phyloP scores from a whole-genome alignment of 1,140 invertebrate species.

The Oryzaephilus surinamensis region DNA sequence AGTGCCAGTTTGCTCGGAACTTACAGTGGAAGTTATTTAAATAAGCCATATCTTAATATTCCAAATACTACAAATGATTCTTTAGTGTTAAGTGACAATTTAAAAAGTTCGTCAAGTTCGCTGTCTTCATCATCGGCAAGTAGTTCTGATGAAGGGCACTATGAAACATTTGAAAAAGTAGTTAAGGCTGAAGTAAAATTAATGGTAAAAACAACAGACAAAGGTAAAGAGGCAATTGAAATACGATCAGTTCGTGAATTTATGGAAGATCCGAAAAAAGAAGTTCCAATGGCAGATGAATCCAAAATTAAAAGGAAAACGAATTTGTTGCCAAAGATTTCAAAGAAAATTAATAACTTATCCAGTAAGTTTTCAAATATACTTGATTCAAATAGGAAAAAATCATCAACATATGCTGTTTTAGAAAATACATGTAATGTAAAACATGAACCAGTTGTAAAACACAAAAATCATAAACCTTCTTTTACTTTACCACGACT shows the following conservation, averaged over 20 bases:
- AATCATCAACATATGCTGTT: too few species aligned
- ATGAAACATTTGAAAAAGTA: conserved; percentile 19
- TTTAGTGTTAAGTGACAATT: too few species aligned
- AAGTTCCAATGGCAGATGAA: not conserved
- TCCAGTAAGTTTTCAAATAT: too few species aligned
- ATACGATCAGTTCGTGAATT: conserved; percentile 42
- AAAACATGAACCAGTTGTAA: too few species aligned
- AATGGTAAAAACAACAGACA: conserved; percentile 40
- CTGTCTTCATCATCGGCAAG: conserved; percentile 4
- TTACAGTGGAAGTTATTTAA: not conserved
- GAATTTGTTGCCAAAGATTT: too few species aligned
- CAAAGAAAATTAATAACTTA: too few species aligned
- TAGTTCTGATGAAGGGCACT: conserved; percentile 21
- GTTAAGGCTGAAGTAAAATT: conserved; percentile 42
- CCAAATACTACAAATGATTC: too few species aligned
- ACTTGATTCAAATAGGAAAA: too few species aligned
- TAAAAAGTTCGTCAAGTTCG: too few species aligned
- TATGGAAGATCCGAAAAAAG: conserved; percentile 28
- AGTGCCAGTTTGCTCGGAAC: conserved; percentile 7
- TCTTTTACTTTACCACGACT: conserved; percentile 29
- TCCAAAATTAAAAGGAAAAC: too few species aligned
- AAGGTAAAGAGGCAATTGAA: conserved; percentile 42
- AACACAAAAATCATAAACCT: conserved; percentile 17
- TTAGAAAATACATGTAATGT: too few species aligned
- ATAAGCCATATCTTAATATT: too few species aligned